Percentiles rank a stretch among this genome's conserved stretches.
These are phyloP conservation scores for Orthosia gothica DNA, from an alignment of 2,888 invertebrate species.

Conservation along the genomic window DNA sequence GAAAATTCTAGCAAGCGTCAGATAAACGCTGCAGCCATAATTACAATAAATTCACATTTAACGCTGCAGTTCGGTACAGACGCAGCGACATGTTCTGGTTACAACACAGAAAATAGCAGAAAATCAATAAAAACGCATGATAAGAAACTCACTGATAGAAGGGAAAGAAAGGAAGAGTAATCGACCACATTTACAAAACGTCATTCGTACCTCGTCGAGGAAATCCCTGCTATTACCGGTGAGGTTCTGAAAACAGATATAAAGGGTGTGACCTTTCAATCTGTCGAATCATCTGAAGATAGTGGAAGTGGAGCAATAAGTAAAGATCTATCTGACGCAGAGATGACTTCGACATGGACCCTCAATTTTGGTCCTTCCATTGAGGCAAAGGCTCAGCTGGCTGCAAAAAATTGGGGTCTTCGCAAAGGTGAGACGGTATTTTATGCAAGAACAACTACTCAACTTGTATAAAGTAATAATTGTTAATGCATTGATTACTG, in stretches of 20 bases:
- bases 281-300: not conserved
- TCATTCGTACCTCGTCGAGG: slow-evolving; percentile 34
- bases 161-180: slow-evolving; percentile 16
- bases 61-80: slow-evolving; percentile 63
- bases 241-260: slow-evolving; percentile 36
- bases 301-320: not conserved
- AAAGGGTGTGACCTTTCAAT: slow-evolving; percentile 20
- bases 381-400: no score
- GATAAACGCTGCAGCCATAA: slow-evolving; percentile 64
- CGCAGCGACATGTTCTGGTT: slow-evolving; percentile 50
- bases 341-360: not conserved
- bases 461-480: no score
- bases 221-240: slow-evolving; percentile 17
- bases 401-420: no score
- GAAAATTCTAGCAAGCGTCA: slow-evolving; percentile 55
- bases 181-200: slow-evolving; percentile 31
- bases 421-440: no score
- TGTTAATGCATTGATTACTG: no score
- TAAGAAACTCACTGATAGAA: not conserved
- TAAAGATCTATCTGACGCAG: not conserved
- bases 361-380: no score
- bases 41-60: slow-evolving; percentile 67
- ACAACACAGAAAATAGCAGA: slow-evolving; percentile 35
- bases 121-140: slow-evolving; percentile 12
- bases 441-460: no score